A percentile compares a stretch with the other conserved stretches of the same genome.
phyloP scores from a whole-genome alignment of 2,888 invertebrate species.

The Trissolcus brochymenae region DNA sequence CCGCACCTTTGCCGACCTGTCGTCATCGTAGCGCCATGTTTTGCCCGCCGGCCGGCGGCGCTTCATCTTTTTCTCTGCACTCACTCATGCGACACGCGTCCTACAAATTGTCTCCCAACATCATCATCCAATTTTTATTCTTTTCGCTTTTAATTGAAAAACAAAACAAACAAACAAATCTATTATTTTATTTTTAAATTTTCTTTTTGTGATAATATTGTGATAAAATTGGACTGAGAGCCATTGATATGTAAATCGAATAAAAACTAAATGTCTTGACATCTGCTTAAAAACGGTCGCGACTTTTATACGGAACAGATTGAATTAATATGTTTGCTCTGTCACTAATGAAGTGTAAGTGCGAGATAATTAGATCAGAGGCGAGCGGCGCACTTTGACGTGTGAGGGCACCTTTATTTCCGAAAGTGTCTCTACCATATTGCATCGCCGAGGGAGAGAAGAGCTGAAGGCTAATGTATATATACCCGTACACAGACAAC shows the following conservation, averaged over 20 bases:
- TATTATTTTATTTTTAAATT: too few species aligned
- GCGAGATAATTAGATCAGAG: slow-evolving; percentile 47
- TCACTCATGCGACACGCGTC: slow-evolving; percentile 55
- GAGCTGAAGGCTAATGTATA: not conserved
- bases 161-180: too few species aligned
- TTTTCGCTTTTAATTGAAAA: too few species aligned
- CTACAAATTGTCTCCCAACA: slow-evolving; percentile 19
- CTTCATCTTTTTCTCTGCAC: slow-evolving; percentile 27
- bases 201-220: too few species aligned
- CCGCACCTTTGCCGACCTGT: slow-evolving; percentile 59
- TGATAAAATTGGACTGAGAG: too few species aligned
- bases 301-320: slow-evolving; percentile 15
- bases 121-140: too few species aligned
- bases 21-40: slow-evolving; percentile 61
- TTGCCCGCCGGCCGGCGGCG: slow-evolving; percentile 58
- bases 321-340: slow-evolving; percentile 47
- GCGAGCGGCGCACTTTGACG: slow-evolving; percentile 34
- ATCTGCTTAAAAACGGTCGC: slow-evolving; percentile 1
- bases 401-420: slow-evolving; percentile 58
- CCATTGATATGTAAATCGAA: too few species aligned
- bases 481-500: too few species aligned
- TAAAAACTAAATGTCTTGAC: not conserved
- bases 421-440: slow-evolving; percentile 51
- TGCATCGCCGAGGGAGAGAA: slow-evolving; percentile 46
- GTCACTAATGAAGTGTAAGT: slow-evolving; percentile 51